phyloP scores from a whole-genome alignment of 2,888 invertebrate genomes.

The Criorhina ranunculi region DNA sequence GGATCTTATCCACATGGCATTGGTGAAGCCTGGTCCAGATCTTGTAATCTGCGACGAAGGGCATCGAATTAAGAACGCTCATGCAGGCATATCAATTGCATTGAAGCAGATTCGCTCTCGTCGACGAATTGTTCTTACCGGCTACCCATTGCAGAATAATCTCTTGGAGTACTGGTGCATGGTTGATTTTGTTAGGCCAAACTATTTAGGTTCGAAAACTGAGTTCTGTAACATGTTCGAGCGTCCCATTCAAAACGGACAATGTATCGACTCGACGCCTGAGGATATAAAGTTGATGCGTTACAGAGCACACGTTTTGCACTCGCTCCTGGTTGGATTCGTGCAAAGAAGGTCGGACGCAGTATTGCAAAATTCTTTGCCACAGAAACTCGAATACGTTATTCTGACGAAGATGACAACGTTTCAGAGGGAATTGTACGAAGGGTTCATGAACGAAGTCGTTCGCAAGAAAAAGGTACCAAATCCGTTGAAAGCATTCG shows the following conservation, averaged over 20 bases:
- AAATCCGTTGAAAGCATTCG: constrained; percentile 98
- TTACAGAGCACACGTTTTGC: constrained; percentile 97
- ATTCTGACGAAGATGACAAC: constrained; percentile 94
- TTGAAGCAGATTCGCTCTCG: constrained; percentile 97
- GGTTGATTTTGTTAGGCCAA: constrained; percentile 99
- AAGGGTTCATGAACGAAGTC: constrained; percentile 96
- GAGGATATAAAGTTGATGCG: constrained; percentile 97
- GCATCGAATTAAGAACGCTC: constrained; percentile 98
- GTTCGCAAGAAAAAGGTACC: constrained; percentile 93
- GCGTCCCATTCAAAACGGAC: constrained; percentile 98
- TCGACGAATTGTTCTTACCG: constrained; percentile 97
- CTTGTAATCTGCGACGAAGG: constrained; percentile 98
- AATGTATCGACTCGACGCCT: constrained; percentile 98
- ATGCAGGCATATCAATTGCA: constrained; percentile 97
- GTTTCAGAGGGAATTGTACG: constrained; percentile 95
- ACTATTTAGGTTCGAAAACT: constrained; percentile 97
- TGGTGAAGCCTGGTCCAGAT: constrained; percentile 97
- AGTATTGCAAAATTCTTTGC: constrained; percentile 95
- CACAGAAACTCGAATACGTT: constrained; percentile 97
- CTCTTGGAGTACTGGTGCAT: constrained; percentile 98
- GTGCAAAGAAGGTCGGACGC: constrained; percentile 98
- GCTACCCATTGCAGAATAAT: constrained; percentile 99
- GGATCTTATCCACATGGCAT: constrained; percentile 92
- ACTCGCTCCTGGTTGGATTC: constrained; percentile 97
- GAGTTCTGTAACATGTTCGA: constrained; percentile 99